A percentile compares a stretch with the other conserved stretches of the same genome.
phyloP scores from a whole-genome alignment of 1,140 invertebrate species.

The Orius insidiosus region DNA sequence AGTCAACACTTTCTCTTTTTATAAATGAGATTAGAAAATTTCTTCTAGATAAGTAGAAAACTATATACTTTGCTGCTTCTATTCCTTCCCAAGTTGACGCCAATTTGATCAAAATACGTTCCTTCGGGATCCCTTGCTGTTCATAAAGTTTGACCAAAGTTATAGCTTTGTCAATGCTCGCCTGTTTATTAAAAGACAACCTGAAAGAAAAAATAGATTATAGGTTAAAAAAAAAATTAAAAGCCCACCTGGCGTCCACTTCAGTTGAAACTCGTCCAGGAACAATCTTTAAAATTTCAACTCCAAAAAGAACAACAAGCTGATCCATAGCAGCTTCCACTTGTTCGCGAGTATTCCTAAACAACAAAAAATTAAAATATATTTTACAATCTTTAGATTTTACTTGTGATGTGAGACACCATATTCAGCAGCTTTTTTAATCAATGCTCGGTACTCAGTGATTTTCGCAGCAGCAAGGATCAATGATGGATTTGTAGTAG shows the following conservation, averaged over 20 bases:
- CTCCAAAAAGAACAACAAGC: conserved; percentile 87
- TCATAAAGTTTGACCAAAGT: conserved; percentile 82
- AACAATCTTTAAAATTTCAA: conserved; percentile 94
- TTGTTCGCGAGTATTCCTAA: conserved; percentile 38
- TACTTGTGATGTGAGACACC: conserved; percentile 53
- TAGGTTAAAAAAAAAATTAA: conserved; percentile 1
- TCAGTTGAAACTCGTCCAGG: conserved; percentile 96
- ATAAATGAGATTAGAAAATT: background rate
- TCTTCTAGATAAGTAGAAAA: background rate
- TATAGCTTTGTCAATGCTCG: conserved; percentile 73
- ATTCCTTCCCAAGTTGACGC: conserved; percentile 99
- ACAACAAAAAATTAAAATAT: background rate
- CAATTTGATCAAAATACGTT: conserved; percentile 90
- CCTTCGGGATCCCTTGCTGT: conserved; percentile 73
- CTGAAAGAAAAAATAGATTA: conserved; percentile 30
- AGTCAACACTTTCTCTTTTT: too few relatives aligned
- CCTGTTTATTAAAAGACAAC: conserved; percentile 87
- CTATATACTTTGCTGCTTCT: conserved; percentile 73
- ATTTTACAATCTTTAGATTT: conserved; percentile 20
- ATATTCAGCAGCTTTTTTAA: conserved; percentile 79
- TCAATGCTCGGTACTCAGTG: conserved; percentile 74
- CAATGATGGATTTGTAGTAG: conserved; percentile 96
- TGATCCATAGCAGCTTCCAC: conserved; percentile 72
- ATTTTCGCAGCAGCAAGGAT: conserved; percentile 84
- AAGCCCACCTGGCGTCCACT: conserved; percentile 75